Percentiles rank a stretch among this genome's conserved stretches.
Conservation (phyloP, 2,888 invertebrate genomes). For the Liposcelis brunnea region DNA sequence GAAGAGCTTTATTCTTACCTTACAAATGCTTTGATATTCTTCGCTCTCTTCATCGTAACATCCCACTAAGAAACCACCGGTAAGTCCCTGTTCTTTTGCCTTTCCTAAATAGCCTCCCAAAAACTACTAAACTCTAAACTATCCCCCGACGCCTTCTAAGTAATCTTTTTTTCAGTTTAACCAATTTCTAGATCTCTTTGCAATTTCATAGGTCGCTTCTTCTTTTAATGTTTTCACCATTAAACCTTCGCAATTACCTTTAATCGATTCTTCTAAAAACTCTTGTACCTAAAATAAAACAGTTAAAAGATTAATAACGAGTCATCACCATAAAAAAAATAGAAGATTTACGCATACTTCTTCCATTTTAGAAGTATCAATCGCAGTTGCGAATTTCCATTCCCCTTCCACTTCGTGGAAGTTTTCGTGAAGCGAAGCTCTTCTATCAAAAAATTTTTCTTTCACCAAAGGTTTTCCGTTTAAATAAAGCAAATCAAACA, state of each 20-base stretch:
- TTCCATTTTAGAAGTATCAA: conserved; percentile 72
- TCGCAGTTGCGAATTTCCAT: conserved; percentile 72
- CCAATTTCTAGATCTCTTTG: conserved; percentile 87
- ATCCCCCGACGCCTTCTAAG: conserved; percentile 88
- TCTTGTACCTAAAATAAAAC: conserved; percentile 40
- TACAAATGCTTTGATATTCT: conserved; percentile 83
- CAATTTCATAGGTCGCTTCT: conserved; percentile 92
- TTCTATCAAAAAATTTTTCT: conserved; percentile 52
- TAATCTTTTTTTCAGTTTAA: conserved; percentile 96
- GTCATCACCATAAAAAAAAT: not conserved
- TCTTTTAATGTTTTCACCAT: conserved; percentile 92
- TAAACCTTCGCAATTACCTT: conserved; percentile 92
- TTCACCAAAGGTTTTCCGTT: conserved; percentile 75
- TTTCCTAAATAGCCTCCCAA: conserved; percentile 84
- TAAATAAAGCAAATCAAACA: conserved; percentile 87
- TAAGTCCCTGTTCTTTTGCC: conserved; percentile 85
- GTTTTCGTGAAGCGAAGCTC: conserved; percentile 51
- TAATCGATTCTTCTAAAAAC: conserved; percentile 86
- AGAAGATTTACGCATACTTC: conserved; percentile 32
- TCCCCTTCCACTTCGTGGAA: conserved; percentile 58
- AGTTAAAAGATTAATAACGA: too few relatives aligned
- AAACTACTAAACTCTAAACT: conserved; percentile 88
- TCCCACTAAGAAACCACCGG: conserved; percentile 89
- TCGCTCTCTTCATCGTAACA: conserved; percentile 82
- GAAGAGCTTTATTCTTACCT: conserved; percentile 35